Evolutionary conservation across 2,113 vertebrate genomes (phyloP), one percentile per base, ranked within the genome.

Genomic region (Vidua chalybeata): DNA sequence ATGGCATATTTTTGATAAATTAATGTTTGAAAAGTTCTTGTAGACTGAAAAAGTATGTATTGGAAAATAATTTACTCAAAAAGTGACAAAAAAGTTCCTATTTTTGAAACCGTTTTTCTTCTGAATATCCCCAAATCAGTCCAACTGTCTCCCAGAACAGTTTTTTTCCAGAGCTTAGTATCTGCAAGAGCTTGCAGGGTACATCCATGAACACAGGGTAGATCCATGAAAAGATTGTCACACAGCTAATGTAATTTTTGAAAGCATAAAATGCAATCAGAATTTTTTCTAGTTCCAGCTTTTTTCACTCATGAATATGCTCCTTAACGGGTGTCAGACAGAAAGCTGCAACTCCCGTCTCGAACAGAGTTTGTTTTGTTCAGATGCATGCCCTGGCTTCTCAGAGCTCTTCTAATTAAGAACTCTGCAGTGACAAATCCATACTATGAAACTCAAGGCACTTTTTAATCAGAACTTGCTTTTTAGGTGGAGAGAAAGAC

Each of bases 291-390:
- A 37, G 7, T 82, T 95, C n/a, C 55, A 76, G n/a, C 16, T 56
- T 72, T 93, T 94, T 87, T 58, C 63, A 28, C 23, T 83, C 49
- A 92, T 96, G 78, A 97, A 87, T 95, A 28, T 95, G n/a, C 59
- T 92, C 95, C 89, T 92, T 37, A 74, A 83, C 17, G 88, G 63
- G 81, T 96, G 77, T 97, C 76, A 89, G 26, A 8, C 89, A 94
- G 89, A 96, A 95, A 91, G 63, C 67, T 91, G 54, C 26, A 56
- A 43, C 58, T 97, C 62, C n/a, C 66, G 35, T 88, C 88, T 82
- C 18, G 20, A 97, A 97, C 94, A 97, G 91, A 96, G 89, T 97
- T 96, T 97, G 89, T 97, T 98, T 97, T 97, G 96, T 98, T 98
- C 93, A 75, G 62, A 72, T 96, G 80, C 91, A 84, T 89, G 95